Percentiles rank a stretch among this genome's conserved stretches.
Evolutionary conservation across 2,888 invertebrate genomes (phyloP).

Genomic region (Myopa tessellatipennis): DNA sequence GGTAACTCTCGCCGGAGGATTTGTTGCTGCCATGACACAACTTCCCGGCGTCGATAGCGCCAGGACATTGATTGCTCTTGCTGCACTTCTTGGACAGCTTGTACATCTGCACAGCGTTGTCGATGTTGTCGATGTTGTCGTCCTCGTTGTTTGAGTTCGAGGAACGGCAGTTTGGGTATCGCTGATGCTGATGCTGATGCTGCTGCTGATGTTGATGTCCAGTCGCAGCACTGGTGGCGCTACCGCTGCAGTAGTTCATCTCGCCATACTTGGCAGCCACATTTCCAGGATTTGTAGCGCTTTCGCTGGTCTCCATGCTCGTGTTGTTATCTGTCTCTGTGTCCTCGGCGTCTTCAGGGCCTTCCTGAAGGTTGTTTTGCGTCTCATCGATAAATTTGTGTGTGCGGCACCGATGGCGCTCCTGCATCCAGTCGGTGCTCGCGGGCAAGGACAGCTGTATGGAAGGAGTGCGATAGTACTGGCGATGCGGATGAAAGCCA

Average conservation of each 20-base stretch:
- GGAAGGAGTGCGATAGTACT: slow-evolving; percentile 65
- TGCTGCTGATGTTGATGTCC: background rate
- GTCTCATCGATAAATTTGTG: slow-evolving; percentile 61
- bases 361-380: slow-evolving; percentile 56
- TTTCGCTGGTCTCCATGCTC: slow-evolving; percentile 26
- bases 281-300: slow-evolving; percentile 1
- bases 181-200: too few species aligned
- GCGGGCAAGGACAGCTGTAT: slow-evolving; percentile 66
- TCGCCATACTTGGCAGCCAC: background rate
- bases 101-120: slow-evolving; percentile 64
- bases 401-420: slow-evolving; percentile 57
- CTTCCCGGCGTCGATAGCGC: slow-evolving; percentile 42
- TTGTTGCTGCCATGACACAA: slow-evolving; percentile 16
- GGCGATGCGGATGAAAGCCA: slow-evolving; percentile 67
- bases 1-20: slow-evolving; percentile 45
- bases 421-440: slow-evolving; percentile 65
- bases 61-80: slow-evolving; percentile 63
- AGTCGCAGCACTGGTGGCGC: background rate
- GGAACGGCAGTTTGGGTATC: background rate
- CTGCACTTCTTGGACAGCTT: slow-evolving; percentile 65
- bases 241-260: background rate
- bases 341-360: slow-evolving; percentile 51
- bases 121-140: slow-evolving; percentile 62
- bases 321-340: slow-evolving; percentile 41
- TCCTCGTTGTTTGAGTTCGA: slow-evolving; percentile 57